These are phyloP conservation scores for Stictonetta naevosa DNA, from an alignment of 2,113 vertebrate species.

Conservation along the genomic window DNA sequence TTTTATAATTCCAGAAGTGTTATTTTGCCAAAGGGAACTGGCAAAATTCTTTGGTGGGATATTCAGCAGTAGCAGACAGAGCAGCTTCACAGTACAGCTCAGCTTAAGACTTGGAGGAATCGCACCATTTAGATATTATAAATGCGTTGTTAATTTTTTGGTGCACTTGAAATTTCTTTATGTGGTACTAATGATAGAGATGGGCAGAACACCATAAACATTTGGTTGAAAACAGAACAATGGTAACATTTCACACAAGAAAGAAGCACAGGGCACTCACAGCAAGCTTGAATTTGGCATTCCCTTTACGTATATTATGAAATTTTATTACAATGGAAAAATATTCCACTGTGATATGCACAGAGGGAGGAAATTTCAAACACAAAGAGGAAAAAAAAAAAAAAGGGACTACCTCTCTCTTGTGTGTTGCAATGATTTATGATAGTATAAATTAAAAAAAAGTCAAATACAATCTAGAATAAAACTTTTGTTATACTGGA, in stretches of 20 bases:
- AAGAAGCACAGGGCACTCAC: neutral
- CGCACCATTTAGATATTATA: neutral
- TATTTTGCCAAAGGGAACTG: neutral
- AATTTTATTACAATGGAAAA: neutral
- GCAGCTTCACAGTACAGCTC: neutral
- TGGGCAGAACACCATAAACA: neutral
- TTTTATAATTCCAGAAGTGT: conserved; percentile 45
- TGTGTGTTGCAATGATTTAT: neutral
- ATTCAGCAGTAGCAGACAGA: neutral
- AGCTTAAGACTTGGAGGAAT: neutral
- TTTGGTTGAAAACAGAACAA: neutral
- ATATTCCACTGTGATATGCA: rapidly evolving
- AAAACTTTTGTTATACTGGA: neutral
- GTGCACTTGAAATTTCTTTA: neutral
- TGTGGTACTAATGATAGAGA: neutral
- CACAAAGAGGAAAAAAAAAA: neutral
- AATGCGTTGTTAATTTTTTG: neutral
- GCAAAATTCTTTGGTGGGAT: neutral
- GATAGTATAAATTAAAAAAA: neutral
- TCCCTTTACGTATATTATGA: neutral
- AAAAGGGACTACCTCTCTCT: neutral
- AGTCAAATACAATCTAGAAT: neutral
- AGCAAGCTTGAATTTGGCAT: neutral
- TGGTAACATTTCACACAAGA: rapidly evolving
- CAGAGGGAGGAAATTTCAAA: neutral